Conservation (phyloP, 2,113 vertebrate genomes). For the Nematolebias whitei region DNA sequence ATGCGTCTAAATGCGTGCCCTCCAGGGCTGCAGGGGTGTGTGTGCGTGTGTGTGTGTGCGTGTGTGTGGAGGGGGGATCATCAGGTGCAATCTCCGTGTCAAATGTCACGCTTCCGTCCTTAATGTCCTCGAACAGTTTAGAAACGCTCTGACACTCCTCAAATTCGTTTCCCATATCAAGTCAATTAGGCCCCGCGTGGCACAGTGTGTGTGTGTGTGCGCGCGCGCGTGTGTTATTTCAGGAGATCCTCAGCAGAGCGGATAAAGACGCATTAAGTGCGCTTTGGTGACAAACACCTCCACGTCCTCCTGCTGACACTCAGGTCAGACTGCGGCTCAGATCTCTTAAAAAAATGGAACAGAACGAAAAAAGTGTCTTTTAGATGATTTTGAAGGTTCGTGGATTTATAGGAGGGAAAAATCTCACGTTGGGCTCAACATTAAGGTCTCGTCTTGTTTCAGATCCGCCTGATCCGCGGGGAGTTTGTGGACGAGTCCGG, state of each 20-base stretch:
- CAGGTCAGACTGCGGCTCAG: neutral
- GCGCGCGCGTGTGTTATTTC: slow-evolving; percentile 61
- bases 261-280: slow-evolving; percentile 76
- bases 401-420: neutral
- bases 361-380: no score
- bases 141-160: slow-evolving; percentile 89
- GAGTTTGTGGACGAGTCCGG: slow-evolving; percentile 94
- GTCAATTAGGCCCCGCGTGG: slow-evolving; percentile 75
- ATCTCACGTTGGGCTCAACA: no score
- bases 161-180: slow-evolving; percentile 95
- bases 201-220: no score
- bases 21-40: no score
- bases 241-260: slow-evolving; percentile 76
- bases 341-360: no score
- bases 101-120: slow-evolving; percentile 88
- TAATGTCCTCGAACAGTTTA: slow-evolving; percentile 91
- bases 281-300: slow-evolving; percentile 3
- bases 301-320: neutral
- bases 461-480: slow-evolving; percentile 92
- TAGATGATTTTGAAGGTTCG: no score
- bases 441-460: slow-evolving; percentile 1
- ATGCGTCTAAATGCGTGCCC: slow-evolving; percentile 80
- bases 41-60: no score
- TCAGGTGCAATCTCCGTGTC: slow-evolving; percentile 81
- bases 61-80: slow-evolving; percentile 71